Conservation (phyloP, 2,113 vertebrate genomes). For the Nycticryphes semicollaris region DNA sequence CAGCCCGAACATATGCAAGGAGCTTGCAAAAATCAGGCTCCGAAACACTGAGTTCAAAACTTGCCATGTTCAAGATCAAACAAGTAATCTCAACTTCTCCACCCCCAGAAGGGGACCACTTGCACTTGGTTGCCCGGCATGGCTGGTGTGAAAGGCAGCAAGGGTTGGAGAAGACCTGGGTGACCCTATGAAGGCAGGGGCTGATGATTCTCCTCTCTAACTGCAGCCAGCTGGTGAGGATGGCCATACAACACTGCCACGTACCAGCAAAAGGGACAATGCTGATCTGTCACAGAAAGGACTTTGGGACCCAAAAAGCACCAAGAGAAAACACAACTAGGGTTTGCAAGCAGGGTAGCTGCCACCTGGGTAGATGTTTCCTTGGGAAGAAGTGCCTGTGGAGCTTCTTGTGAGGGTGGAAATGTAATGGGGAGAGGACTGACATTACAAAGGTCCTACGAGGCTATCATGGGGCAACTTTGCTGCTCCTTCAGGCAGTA, state of each 20-base stretch:
- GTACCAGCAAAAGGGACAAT: background rate
- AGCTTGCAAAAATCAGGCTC: background rate
- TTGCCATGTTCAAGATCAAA: background rate
- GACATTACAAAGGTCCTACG: rapidly evolving
- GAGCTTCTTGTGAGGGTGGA: background rate
- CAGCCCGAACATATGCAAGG: background rate
- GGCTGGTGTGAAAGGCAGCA: background rate
- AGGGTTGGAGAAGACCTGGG: background rate
- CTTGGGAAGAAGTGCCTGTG: background rate
- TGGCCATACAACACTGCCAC: background rate
- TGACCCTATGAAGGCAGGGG: background rate
- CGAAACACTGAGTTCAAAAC: background rate
- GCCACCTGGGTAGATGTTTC: background rate
- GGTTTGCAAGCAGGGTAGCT: background rate
- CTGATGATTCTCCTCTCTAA: background rate
- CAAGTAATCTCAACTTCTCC: background rate
- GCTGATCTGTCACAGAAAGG: rapidly evolving
- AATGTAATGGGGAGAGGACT: background rate
- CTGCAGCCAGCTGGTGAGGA: background rate
- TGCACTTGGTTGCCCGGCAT: background rate
- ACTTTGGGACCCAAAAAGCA: background rate
- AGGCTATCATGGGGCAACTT: rapidly evolving
- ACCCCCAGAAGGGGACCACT: background rate
- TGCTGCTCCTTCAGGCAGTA: background rate
- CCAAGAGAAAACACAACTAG: background rate